Conservation (phyloP, 2,797 vertebrate species). For the Malacoraja senta region DNA sequence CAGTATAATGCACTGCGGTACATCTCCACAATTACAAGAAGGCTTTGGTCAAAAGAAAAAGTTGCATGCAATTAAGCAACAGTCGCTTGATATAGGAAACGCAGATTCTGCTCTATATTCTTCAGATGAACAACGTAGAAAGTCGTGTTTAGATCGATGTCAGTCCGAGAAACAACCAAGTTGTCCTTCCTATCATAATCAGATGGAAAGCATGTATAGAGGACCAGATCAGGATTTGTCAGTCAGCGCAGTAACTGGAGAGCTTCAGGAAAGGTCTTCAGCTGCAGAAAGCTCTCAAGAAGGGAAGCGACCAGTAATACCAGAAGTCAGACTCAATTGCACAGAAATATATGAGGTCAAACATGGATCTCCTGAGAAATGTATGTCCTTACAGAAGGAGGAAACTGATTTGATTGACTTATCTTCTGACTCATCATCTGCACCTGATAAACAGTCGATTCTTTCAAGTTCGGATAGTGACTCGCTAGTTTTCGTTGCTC, state of each 20-base stretch:
- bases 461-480: conserved; percentile 91
- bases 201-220: conserved; percentile 55
- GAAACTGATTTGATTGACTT: conserved; percentile 91
- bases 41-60: conserved; percentile 90
- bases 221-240: conserved; percentile 58
- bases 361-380: conserved; percentile 62
- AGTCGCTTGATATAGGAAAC: conserved; percentile 95
- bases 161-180: conserved; percentile 68
- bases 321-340: conserved; percentile 89
- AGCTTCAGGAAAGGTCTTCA: conserved; percentile 54
- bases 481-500: conserved; percentile 85
- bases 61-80: conserved; percentile 95
- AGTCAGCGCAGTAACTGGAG: conserved; percentile 54
- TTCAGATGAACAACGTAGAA: conserved; percentile 87
- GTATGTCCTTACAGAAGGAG: conserved; percentile 61
- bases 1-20: conserved; percentile 81
- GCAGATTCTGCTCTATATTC: conserved; percentile 92
- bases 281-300: conserved; percentile 57
- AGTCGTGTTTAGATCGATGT: conserved; percentile 94
- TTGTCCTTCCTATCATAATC: conserved; percentile 50
- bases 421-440: conserved; percentile 88
- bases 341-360: conserved; percentile 90
- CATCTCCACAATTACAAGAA: conserved; percentile 62
- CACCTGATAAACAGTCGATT: conserved; percentile 83
- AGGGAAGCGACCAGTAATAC: conserved; percentile 75